Evolutionary conservation across 2,888 invertebrate genomes (phyloP).

Genomic region (Nycteola revayana): DNA sequence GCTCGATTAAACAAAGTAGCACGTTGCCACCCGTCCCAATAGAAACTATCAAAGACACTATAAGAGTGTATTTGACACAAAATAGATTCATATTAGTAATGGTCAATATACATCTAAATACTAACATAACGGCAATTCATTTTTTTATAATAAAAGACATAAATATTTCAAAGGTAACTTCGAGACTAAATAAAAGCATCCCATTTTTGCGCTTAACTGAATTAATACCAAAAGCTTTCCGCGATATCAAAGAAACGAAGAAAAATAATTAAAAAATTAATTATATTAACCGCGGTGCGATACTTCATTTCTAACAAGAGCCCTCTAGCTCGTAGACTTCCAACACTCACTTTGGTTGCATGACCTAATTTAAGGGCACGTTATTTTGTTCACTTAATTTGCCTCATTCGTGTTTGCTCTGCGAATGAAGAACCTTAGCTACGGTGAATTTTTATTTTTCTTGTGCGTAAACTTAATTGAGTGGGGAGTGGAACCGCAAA

Average conservation of each 20-base stretch:
- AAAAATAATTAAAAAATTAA: slow-evolving; percentile 65
- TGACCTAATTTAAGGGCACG: slow-evolving; percentile 71
- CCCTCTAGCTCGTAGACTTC: slow-evolving; percentile 26
- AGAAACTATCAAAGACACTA: no score
- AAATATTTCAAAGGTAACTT: no score
- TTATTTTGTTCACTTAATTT: slow-evolving; percentile 79
- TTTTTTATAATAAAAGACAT: no score
- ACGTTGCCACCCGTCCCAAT: no score
- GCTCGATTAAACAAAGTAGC: no score
- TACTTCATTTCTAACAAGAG: slow-evolving; percentile 51
- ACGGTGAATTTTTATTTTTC: slow-evolving; percentile 64
- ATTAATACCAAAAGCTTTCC: slow-evolving; percentile 39
- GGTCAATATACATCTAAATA: no score
- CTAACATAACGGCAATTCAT: no score
- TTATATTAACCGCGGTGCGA: slow-evolving; percentile 50
- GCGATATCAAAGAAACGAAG: slow-evolving; percentile 39
- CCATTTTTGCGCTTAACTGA: slow-evolving; percentile 41
- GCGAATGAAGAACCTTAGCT: slow-evolving; percentile 58
- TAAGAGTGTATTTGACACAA: no score
- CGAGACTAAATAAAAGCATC: slow-evolving; percentile 31
- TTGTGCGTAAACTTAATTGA: slow-evolving; percentile 66
- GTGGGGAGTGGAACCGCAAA: slow-evolving; percentile 36
- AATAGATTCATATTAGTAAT: no score
- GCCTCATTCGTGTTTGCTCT: slow-evolving; percentile 72
- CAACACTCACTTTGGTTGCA: slow-evolving; percentile 55